Base-by-base conservation (phyloP, 2,888 invertebrate species). In the Acleris laterana region DNA sequence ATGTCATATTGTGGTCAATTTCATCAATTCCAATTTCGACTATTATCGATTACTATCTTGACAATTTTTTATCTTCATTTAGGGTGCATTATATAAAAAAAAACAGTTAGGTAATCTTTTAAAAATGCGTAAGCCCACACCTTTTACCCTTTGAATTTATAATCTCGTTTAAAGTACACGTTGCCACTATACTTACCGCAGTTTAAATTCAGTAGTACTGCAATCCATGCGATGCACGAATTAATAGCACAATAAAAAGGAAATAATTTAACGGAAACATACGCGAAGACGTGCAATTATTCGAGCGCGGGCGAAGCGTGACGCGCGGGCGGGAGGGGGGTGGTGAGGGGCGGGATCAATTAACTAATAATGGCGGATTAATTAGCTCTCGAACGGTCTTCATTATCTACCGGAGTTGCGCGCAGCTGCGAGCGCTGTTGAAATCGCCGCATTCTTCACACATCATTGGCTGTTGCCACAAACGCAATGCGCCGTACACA, bases 301-400 rank as follows among this genome's bases (percentile, higher is more conserved):
- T 62, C 59, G 51, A 62, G 67, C 52, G 74, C 65, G 76, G 76
- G 74, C 73, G 74, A 72, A 78, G 79, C 79, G 79, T 75, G 71
- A 72, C 76, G 74, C 69, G 73, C 70, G 71, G 58, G 70, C 63
- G 62, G 28, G 7, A 70, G 69, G 74, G 75, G 70, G 71, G 60
- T 69, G 64, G 62, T 42, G 7, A 70, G 69, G 75, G 75, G 78
- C 70, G 78, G 76, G 72, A 59, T 73, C 80, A 82, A 87, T 87
- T 85, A 87, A 82, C 78, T 87, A 87, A 88, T 87, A 38, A 87
- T 85, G 85, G 85, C 83, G 83, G 83, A 78, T 78, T 85, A 86
- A 88, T 88, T 86, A 81, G 79, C 70, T 78, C 74, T 69, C 68
- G 74, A 77, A 75, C 74, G 73, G 70, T 74, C 72, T 72, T 76